Conservation (phyloP, 1,140 invertebrate species). For the Paraescarpia echinospica region DNA sequence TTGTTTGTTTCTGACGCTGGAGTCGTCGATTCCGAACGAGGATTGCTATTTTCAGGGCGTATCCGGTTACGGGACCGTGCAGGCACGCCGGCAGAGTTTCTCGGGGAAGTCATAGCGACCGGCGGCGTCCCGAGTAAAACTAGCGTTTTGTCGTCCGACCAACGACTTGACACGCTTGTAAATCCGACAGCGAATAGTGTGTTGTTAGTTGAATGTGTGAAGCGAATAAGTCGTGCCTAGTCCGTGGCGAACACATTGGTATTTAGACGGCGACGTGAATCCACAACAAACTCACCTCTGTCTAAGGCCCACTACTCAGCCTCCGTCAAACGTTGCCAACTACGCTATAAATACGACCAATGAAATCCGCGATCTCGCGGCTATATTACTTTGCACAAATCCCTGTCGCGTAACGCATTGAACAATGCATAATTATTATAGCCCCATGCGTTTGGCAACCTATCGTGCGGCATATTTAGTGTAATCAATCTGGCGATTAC, state of each 20-base stretch:
- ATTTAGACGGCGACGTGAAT: background rate
- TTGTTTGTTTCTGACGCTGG: background rate
- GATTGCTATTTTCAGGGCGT: background rate
- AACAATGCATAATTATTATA: background rate
- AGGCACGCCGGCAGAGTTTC: background rate
- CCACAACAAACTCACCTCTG: background rate
- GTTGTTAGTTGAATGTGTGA: slow-evolving; percentile 1
- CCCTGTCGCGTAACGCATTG: background rate
- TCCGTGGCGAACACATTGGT: background rate
- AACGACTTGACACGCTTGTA: background rate
- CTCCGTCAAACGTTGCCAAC: background rate
- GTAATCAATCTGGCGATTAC: too few species aligned
- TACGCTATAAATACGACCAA: background rate
- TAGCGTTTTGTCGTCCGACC: background rate
- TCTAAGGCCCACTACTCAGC: background rate
- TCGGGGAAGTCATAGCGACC: slow-evolving; percentile 3
- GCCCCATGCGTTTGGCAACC: background rate
- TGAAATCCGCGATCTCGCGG: background rate
- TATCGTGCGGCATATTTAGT: background rate
- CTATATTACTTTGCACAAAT: background rate
- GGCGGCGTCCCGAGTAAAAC: background rate
- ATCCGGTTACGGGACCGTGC: background rate
- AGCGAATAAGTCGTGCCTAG: background rate
- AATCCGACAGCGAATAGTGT: background rate
- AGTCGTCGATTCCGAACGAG: background rate